Evolutionary conservation across 2,113 vertebrate genomes (phyloP).

Genomic region (Nettapus auritus): DNA sequence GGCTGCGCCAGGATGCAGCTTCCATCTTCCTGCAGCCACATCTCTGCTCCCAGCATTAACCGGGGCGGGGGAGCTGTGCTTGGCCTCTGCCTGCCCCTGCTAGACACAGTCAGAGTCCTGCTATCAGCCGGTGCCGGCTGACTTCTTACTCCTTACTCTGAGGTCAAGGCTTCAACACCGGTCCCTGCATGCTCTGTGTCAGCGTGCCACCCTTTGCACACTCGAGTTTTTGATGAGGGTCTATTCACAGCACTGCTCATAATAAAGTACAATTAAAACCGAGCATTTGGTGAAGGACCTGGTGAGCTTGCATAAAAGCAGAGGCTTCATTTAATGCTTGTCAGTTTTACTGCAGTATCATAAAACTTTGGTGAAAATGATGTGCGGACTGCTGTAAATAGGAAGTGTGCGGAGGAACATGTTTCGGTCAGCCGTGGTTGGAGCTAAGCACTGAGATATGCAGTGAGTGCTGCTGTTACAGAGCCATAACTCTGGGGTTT

Average conservation of each 20-base stretch:
- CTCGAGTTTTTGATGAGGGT: neutral
- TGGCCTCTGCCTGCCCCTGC: too few species aligned
- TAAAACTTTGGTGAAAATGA: neutral
- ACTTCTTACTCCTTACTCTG: neutral
- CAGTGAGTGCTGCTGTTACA: accelerated
- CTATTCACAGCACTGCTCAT: neutral
- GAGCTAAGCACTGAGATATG: accelerated
- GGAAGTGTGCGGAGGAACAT: accelerated
- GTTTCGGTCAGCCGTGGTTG: neutral
- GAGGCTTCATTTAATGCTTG: neutral
- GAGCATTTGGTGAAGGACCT: neutral
- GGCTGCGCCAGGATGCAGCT: neutral
- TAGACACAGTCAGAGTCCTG: neutral
- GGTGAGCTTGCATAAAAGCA: neutral
- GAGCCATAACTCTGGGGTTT: neutral
- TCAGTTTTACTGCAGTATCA: neutral
- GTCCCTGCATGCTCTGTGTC: neutral
- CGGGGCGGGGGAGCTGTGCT: too few species aligned
- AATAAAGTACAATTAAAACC: neutral
- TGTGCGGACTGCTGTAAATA: accelerated
- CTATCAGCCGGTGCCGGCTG: neutral
- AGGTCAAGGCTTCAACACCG: too few species aligned
- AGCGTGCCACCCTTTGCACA: neutral
- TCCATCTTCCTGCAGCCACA: too few species aligned
- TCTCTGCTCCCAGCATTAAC: too few species aligned